phyloP scores from a whole-genome alignment of 1,140 invertebrate genomes.

The Sarcophaga bullata region DNA sequence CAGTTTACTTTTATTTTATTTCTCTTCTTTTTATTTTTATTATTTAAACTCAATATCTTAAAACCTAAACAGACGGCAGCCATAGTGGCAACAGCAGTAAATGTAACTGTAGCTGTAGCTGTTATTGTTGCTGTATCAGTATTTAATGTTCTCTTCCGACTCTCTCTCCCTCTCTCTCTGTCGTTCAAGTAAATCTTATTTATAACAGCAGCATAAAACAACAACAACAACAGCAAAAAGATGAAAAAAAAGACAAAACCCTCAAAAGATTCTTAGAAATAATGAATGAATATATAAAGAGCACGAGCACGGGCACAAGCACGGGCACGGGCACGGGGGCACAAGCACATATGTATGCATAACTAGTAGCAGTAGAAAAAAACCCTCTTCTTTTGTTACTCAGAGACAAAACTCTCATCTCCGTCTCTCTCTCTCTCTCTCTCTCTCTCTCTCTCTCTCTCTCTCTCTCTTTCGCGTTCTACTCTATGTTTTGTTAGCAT shows the following conservation, averaged over 20 bases:
- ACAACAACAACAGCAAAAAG: constrained; percentile 13
- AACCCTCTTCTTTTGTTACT: too few species aligned
- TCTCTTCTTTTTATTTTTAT: too few species aligned
- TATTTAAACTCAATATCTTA: too few species aligned
- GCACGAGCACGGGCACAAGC: background rate
- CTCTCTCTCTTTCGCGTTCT: background rate
- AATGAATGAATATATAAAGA: background rate
- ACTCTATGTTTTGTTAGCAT: background rate
- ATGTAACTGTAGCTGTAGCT: too few species aligned
- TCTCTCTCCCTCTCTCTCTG: background rate
- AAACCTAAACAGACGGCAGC: too few species aligned
- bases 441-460: background rate
- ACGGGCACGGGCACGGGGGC: too few species aligned
- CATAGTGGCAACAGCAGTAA: too few species aligned
- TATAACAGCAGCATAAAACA: background rate
- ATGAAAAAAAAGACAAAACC: background rate
- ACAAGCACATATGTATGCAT: background rate
- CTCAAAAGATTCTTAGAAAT: background rate
- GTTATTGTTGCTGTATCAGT: background rate
- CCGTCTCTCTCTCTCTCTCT: too few species aligned
- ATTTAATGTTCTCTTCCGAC: constrained; percentile 32
- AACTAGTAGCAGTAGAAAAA: too few species aligned
- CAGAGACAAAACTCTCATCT: too few species aligned
- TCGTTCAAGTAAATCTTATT: background rate
- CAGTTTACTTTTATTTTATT: too few species aligned